Percentiles rank a stretch among this genome's conserved stretches.
Conservation (phyloP, 2,113 vertebrate genomes). For the Apus apus region DNA sequence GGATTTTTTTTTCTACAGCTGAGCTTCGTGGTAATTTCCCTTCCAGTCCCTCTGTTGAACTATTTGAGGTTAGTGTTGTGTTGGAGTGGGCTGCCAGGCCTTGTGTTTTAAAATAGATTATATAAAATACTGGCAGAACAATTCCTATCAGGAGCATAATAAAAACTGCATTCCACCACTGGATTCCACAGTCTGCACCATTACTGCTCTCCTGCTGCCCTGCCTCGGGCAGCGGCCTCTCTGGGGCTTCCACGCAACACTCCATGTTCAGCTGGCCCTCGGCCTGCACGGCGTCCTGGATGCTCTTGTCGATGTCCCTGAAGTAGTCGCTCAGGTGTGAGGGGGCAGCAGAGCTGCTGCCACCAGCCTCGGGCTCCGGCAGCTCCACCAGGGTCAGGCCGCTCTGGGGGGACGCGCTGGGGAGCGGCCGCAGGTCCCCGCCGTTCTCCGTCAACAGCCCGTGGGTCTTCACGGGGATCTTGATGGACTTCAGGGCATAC, state of each 20-base stretch:
- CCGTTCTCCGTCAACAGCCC: constrained; percentile 83
- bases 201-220: constrained; percentile 12
- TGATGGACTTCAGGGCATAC: constrained; percentile 90
- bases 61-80: constrained; percentile 17
- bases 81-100: constrained; percentile 48
- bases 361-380: not conserved
- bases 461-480: constrained; percentile 89
- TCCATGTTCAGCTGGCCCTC: constrained; percentile 53
- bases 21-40: not conserved
- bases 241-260: not conserved
- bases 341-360: not conserved
- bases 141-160: constrained; percentile 93
- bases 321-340: constrained; percentile 81
- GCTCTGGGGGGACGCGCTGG: not conserved
- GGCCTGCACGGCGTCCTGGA: constrained; percentile 79
- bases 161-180: constrained; percentile 94
- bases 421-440: constrained; percentile 39
- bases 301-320: constrained; percentile 84
- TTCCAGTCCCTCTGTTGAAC: not conserved
- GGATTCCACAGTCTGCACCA: constrained; percentile 89
- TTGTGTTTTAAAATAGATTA: constrained; percentile 91
- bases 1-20: not conserved
- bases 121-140: constrained; percentile 90
- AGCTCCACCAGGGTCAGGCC: not conserved
- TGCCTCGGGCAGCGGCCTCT: not conserved